Conservation (phyloP, 2,797 vertebrate species). For the Rhadinocentrus ornatus region DNA sequence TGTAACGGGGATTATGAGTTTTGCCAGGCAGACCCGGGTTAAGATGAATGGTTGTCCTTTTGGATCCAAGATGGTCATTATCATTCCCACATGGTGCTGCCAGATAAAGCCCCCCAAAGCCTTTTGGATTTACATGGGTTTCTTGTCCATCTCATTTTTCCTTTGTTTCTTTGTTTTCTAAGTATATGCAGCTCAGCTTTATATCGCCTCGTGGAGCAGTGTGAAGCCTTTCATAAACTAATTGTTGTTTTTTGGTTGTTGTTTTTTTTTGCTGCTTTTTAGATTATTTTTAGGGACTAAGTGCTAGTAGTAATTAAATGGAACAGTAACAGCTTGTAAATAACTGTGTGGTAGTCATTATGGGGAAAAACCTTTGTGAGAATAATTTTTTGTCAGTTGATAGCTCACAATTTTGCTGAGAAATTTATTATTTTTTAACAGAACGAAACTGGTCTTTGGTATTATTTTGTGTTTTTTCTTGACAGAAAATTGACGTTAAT, state of each 20-base stretch:
- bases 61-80: constrained; percentile 86
- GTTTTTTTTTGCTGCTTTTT: constrained; percentile 18
- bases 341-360: constrained; percentile 5
- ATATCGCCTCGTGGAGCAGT: constrained; percentile 37
- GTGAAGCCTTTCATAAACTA: constrained; percentile 8
- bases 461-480: neutral
- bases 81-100: constrained; percentile 84
- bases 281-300: constrained; percentile 7
- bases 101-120: constrained; percentile 84
- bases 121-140: constrained; percentile 81
- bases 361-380: neutral
- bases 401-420: neutral
- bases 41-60: constrained; percentile 88
- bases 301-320: constrained; percentile 18
- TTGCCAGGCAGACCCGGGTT: constrained; percentile 79
- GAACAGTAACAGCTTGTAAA: constrained; percentile 10
- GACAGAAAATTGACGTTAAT: too few species aligned
- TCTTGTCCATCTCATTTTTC: constrained; percentile 68
- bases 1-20: constrained; percentile 87
- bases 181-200: constrained; percentile 52
- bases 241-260: neutral
- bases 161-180: constrained; percentile 67
- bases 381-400: neutral
- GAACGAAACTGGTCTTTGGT: neutral
- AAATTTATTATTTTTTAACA: neutral